phyloP scores from a whole-genome alignment of 2,888 invertebrate genomes.

The Chironomus riparius region DNA sequence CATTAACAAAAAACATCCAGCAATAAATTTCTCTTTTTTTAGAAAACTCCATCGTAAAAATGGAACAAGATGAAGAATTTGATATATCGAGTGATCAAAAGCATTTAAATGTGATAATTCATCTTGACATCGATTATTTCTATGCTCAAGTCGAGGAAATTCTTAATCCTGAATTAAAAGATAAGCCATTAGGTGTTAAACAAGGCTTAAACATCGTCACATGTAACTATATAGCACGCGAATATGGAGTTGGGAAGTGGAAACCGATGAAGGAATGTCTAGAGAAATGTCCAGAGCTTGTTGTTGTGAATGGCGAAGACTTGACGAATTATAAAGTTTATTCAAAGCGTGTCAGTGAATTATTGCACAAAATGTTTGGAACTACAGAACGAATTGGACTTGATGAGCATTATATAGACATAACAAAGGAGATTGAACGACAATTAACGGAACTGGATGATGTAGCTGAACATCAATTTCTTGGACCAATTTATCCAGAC shows the following conservation, averaged over 20 bases:
- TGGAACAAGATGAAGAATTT: neutral
- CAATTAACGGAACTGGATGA: no score
- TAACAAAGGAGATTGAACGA: conserved; percentile 54
- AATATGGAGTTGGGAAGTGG: conserved; percentile 65
- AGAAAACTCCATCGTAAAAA: neutral
- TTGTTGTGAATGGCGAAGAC: conserved; percentile 74
- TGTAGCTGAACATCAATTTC: conserved; percentile 31
- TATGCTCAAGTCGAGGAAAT: conserved; percentile 81
- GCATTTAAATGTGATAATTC: conserved; percentile 64
- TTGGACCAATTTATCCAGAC: conserved; percentile 51
- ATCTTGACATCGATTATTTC: conserved; percentile 75
- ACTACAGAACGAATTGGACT: conserved; percentile 72
- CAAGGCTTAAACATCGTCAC: conserved; percentile 80
- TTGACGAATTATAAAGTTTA: conserved; percentile 68
- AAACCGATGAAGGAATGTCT: conserved; percentile 68
- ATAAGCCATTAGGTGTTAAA: conserved; percentile 66
- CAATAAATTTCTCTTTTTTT: neutral
- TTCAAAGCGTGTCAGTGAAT: conserved; percentile 64
- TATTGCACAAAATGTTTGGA: conserved; percentile 57
- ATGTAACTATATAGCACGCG: conserved; percentile 72
- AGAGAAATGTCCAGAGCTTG: conserved; percentile 61
- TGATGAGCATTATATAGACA: conserved; percentile 79
- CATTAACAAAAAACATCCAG: neutral
- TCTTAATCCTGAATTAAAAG: conserved; percentile 55
- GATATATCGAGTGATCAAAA: conserved; percentile 28